These are phyloP conservation scores for Synanthedon vespiformis DNA, from an alignment of 2,888 invertebrate genomes.

Conservation along the genomic window DNA sequence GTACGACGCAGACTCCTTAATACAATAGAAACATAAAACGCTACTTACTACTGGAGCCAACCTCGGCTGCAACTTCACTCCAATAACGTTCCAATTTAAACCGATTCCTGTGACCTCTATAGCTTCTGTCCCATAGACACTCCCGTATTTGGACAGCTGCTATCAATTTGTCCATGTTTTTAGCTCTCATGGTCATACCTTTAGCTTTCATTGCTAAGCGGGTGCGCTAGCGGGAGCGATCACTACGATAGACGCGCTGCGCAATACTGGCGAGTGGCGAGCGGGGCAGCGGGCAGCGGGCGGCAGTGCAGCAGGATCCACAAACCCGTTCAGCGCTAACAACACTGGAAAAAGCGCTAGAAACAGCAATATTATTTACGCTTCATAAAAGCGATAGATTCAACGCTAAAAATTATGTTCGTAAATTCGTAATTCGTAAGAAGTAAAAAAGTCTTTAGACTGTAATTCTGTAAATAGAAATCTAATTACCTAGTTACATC, in stretches of 20 bases:
- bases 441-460: no score
- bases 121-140: slow-evolving; percentile 60
- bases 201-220: slow-evolving; percentile 37
- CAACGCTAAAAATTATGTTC: no score
- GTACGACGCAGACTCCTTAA: neutral
- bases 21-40: neutral
- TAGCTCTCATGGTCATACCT: slow-evolving; percentile 39
- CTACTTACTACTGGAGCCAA: slow-evolving; percentile 60
- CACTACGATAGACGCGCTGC: slow-evolving; percentile 31
- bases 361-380: no score
- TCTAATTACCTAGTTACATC: no score
- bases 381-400: no score
- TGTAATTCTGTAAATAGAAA: no score
- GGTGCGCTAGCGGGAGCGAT: slow-evolving; percentile 42
- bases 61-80: slow-evolving; percentile 61
- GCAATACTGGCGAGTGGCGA: slow-evolving; percentile 25
- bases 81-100: slow-evolving; percentile 62
- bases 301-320: slow-evolving; percentile 3
- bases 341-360: no score
- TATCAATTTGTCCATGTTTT: slow-evolving; percentile 60
- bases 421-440: no score
- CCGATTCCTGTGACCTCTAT: slow-evolving; percentile 55
- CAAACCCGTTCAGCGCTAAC: no score
- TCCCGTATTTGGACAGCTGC: slow-evolving; percentile 63
- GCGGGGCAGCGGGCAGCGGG: slow-evolving; percentile 1